Base-by-base conservation (phyloP, 2,113 vertebrate genomes). In the Numida meleagris region DNA sequence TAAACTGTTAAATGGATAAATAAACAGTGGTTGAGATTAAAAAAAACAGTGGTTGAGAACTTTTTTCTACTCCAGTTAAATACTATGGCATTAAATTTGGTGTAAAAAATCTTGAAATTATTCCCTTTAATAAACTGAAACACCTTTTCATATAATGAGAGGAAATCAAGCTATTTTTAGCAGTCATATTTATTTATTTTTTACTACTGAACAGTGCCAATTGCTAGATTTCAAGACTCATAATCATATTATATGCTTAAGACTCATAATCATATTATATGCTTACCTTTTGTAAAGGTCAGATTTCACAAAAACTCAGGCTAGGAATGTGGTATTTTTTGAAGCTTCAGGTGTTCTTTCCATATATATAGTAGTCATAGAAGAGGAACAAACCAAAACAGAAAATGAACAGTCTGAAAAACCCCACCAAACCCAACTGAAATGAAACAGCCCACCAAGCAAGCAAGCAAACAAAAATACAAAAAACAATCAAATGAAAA, bases 61-160 rank as follows among this genome's bases (percentile, higher is more conserved):
- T 85, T 95, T 94, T 92, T 31, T 92, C n/a, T 85, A 42, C 15
- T 79, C 27, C 72, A 48, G 11, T 76, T 82, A 73, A 95, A 91
- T 79, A 75, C 33, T 59, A 29, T 36, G 9, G 38, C 27, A 66
- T 61, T 77, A 89, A 89, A 57, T 6, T 53, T 9, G 53, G 59
- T 62, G 21, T 80, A 90, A 91, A 90, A 94, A 88, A 42, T n/a
- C 36, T 38, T 90, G 65, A 63, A 33, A 81, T 88, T 94, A 77
- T 87, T 82, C 43, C 38, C 62, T 68, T 78, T 66, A 89, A 79
- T 82, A 91, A 90, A 91, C 53, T 92, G 77, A 86, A 92, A 87
- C 81, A 78, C 46, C 74, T 92, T 73, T 61, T 93, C 65, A 55
- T 59, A 79, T 45, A 91, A 77, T 85, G 46, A 87, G 81, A 89